Evolutionary conservation across 2,797 vertebrate genomes (phyloP).

Genomic region (Tachyglossus aculeatus): DNA sequence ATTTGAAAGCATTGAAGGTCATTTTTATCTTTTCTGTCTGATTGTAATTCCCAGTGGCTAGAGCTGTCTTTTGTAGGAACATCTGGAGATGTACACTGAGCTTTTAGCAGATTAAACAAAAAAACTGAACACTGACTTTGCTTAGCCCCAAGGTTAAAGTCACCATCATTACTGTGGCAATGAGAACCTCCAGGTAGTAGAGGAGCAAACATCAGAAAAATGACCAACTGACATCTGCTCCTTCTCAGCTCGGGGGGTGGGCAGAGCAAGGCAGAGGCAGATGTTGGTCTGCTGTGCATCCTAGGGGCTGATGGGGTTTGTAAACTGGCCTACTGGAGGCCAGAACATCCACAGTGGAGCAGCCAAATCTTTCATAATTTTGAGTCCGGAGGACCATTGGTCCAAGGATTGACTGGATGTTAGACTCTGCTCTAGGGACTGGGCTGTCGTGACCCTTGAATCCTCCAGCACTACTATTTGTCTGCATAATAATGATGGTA

Average conservation of each 20-base stretch:
- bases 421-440: no score
- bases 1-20: background rate
- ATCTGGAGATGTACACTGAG: background rate
- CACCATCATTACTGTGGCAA: background rate
- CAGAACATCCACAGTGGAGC: no score
- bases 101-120: background rate
- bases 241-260: no score
- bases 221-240: background rate
- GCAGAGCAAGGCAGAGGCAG: background rate
- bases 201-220: background rate
- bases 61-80: background rate
- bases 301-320: background rate
- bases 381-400: no score
- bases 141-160: background rate
- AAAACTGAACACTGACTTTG: constrained; percentile 7
- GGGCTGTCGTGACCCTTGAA: no score
- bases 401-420: no score
- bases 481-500: no score
- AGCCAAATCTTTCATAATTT: no score
- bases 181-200: background rate
- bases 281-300: background rate
- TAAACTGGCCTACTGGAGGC: background rate
- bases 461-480: no score
- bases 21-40: background rate
- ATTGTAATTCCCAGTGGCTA: background rate